These are phyloP conservation scores for Oasisia sp. DNA, from an alignment of 2,888 invertebrate genomes.

Conservation along the genomic window DNA sequence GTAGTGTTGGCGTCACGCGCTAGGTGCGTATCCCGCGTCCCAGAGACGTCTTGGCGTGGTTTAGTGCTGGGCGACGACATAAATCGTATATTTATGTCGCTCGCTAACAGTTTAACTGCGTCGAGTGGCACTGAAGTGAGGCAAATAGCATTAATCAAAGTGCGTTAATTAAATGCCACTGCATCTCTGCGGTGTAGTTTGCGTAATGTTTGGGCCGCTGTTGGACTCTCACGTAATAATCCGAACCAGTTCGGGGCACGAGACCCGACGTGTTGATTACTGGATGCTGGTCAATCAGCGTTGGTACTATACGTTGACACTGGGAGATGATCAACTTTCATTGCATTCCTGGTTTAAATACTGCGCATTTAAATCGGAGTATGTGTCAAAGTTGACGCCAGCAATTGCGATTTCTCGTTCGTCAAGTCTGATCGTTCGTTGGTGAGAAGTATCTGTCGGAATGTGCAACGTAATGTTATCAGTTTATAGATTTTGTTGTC, in stretches of 20 bases:
- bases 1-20: not conserved
- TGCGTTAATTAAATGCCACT: not conserved
- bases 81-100: not conserved
- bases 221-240: not conserved
- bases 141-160: not conserved
- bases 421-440: not conserved
- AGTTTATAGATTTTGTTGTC: not conserved
- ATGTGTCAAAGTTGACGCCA: not conserved
- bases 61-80: not conserved
- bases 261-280: not conserved
- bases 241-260: not conserved
- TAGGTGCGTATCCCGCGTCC: not conserved
- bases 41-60: not conserved
- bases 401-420: not conserved
- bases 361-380: not conserved
- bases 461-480: not conserved
- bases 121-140: not conserved
- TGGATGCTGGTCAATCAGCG: not conserved
- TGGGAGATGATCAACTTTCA: not conserved
- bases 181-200: not conserved
- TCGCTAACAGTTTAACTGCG: slow-evolving; percentile 11
- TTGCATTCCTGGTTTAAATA: not conserved
- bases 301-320: not conserved
- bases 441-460: not conserved
- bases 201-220: not conserved